Evolutionary conservation across 2,113 vertebrate species (phyloP).

Genomic region (Elgaria multicarinata): DNA sequence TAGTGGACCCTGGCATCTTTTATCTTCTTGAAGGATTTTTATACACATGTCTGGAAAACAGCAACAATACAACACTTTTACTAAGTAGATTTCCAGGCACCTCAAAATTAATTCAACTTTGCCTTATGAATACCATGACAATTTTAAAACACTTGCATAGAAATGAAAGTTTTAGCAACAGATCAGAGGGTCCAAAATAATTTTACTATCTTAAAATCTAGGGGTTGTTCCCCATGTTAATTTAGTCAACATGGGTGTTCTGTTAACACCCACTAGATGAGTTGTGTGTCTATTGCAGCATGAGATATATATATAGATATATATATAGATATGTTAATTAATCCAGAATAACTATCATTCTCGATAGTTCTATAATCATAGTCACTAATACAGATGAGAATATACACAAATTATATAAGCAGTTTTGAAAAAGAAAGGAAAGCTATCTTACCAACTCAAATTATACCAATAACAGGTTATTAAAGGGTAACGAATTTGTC

Average conservation of each 20-base stretch:
- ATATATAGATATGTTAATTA: no score
- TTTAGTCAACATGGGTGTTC: not conserved
- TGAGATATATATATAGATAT: no score
- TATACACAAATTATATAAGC: no score
- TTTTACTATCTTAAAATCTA: slow-evolving; percentile 44
- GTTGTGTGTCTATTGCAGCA: not conserved
- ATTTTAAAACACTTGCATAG: slow-evolving; percentile 44
- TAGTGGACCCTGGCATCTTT: slow-evolving; percentile 76
- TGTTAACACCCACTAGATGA: not conserved
- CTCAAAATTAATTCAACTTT: slow-evolving; percentile 45
- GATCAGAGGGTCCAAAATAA: slow-evolving; percentile 49
- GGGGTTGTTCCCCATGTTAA: slow-evolving; percentile 11
- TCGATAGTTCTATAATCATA: no score
- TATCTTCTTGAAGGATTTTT: slow-evolving; percentile 83
- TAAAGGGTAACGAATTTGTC: no score
- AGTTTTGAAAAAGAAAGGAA: no score
- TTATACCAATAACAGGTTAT: no score
- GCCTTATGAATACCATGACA: slow-evolving; percentile 29
- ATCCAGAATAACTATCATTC: no score
- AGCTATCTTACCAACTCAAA: no score
- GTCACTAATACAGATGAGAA: no score
- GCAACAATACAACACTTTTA: no score
- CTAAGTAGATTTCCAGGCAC: slow-evolving; percentile 38
- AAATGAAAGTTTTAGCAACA: slow-evolving; percentile 25
- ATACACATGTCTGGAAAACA: slow-evolving; percentile 73